Conservation (phyloP, 2,113 vertebrate species). For the Pipa parva region DNA sequence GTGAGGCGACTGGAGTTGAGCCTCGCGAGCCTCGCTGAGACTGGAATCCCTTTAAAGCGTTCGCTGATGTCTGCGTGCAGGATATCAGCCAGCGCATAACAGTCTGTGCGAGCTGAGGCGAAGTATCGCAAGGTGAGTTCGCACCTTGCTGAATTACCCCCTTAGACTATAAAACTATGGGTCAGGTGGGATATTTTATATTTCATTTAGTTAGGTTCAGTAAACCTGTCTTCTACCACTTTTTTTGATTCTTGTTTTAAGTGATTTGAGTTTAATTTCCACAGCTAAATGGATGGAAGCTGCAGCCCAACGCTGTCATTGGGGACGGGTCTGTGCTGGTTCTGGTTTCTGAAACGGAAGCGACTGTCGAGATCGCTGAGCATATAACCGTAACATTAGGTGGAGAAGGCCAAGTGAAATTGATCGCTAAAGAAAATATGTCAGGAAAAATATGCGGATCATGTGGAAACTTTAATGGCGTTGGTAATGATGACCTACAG, state of each 20-base stretch:
- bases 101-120: too few relatives aligned
- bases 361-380: not conserved
- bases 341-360: not conserved
- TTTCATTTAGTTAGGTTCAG: not conserved
- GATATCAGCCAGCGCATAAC: too few relatives aligned
- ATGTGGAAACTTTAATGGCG: constrained; percentile 60
- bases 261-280: not conserved
- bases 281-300: constrained; percentile 27
- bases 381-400: not conserved
- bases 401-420: not conserved
- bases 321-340: not conserved
- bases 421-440: constrained; percentile 1
- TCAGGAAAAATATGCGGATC: constrained; percentile 54
- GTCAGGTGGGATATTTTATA: not conserved
- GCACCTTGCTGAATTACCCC: too few relatives aligned
- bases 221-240: not conserved
- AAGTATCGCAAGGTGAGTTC: too few relatives aligned
- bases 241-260: not conserved
- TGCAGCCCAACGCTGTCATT: not conserved
- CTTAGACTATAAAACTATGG: not conserved
- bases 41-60: too few relatives aligned
- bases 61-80: too few relatives aligned
- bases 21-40: too few relatives aligned
- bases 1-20: too few relatives aligned
- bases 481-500: constrained; percentile 49